Conservation (phyloP, 2,113 vertebrate genomes). For the Cheirogaleus medius region DNA sequence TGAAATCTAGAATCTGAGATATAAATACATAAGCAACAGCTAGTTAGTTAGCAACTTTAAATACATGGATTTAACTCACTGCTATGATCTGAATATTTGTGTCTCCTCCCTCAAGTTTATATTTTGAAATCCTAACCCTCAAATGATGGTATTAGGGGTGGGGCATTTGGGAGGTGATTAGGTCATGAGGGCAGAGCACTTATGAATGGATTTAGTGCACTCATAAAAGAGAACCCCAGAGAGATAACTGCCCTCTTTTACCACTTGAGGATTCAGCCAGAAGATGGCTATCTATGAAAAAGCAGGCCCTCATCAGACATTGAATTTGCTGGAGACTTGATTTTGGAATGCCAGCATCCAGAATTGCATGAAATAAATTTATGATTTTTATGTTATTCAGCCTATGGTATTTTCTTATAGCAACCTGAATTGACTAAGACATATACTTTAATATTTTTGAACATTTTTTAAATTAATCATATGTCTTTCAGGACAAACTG, state of each 20-base stretch:
- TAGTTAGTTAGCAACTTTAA: conserved; percentile 1
- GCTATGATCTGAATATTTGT: background rate
- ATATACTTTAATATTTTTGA: conserved; percentile 18
- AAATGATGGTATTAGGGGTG: background rate
- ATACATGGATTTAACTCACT: background rate
- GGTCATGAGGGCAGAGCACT: background rate
- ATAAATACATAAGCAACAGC: conserved; percentile 26
- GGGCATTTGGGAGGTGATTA: background rate
- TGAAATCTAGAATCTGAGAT: background rate
- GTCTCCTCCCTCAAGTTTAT: background rate
- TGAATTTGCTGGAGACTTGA: no score
- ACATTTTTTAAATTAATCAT: conserved; percentile 67
- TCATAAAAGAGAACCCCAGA: background rate
- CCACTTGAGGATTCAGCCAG: background rate
- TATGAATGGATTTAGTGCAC: background rate
- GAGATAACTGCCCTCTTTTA: background rate
- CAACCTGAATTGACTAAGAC: conserved; percentile 29
- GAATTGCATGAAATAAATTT: background rate
- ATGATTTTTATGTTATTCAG: background rate
- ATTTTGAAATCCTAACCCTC: background rate
- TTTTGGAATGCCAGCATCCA: background rate
- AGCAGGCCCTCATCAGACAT: background rate
- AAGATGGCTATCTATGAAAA: background rate
- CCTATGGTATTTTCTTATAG: background rate
- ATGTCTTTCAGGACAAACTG: conserved; percentile 5